Evolutionary conservation across 2,113 vertebrate genomes (phyloP).

Genomic region (Steatornis caripensis): DNA sequence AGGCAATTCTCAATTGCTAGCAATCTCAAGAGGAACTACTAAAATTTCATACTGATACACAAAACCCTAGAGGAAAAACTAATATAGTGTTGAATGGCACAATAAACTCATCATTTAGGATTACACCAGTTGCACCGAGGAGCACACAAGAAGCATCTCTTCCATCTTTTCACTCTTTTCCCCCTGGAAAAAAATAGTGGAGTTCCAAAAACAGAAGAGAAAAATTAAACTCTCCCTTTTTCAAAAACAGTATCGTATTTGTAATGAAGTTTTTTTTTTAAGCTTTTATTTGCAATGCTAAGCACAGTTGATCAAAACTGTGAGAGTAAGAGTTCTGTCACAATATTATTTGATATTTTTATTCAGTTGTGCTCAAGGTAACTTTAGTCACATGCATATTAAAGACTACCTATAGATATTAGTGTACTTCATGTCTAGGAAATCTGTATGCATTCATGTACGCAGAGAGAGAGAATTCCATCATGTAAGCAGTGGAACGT

Average conservation of each 20-base stretch:
- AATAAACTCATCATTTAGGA: neutral
- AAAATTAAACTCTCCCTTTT: neutral
- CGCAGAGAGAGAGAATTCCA: neutral
- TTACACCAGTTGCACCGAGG: neutral
- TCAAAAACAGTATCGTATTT: neutral
- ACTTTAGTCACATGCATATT: neutral
- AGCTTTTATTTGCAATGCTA: neutral
- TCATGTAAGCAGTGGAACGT: neutral
- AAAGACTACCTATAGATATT: neutral
- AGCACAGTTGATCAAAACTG: neutral
- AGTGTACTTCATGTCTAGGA: neutral
- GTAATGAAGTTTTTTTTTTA: neutral
- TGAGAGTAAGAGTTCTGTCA: neutral
- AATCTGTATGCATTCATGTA: neutral
- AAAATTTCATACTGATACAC: neutral
- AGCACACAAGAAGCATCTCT: neutral
- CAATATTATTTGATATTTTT: neutral
- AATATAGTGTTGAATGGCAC: neutral
- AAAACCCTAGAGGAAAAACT: neutral
- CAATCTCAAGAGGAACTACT: neutral
- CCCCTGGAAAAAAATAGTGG: fast-evolving
- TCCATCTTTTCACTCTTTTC: neutral
- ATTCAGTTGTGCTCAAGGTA: neutral
- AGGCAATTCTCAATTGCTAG: neutral
- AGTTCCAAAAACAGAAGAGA: neutral